Conservation (phyloP, 2,888 invertebrate species). For the Microplitis deprimator region DNA sequence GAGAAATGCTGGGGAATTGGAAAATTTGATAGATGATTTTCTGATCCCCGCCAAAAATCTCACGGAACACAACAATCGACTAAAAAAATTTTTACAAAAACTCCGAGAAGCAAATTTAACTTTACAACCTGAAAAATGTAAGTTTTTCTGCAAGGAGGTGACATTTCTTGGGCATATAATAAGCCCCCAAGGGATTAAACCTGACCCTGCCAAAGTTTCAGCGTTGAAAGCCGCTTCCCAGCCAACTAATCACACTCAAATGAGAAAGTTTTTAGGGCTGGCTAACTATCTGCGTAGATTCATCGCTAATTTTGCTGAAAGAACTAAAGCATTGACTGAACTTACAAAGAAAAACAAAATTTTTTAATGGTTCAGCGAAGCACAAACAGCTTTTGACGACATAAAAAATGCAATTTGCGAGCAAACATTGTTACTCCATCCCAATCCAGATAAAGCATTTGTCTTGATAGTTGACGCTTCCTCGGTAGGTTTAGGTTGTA, state of each 20-base stretch:
- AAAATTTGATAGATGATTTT: no score
- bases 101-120: no score
- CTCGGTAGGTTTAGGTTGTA: background rate
- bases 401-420: background rate
- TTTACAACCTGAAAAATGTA: no score
- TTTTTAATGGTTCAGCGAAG: background rate
- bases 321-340: background rate
- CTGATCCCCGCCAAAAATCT: no score
- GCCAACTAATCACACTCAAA: background rate
- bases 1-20: background rate
- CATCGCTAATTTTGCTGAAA: background rate
- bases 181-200: no score
- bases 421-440: no score
- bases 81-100: no score
- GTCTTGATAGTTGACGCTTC: background rate
- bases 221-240: no score
- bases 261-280: background rate
- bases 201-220: no score
- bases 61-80: no score
- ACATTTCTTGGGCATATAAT: no score
- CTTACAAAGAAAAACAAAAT: background rate
- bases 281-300: constrained; percentile 4
- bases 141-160: no score
- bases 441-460: background rate
- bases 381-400: background rate